Evolutionary conservation across 2,113 vertebrate species (phyloP), one percentile per base, ranked within the genome.

Genomic region (Tursiops truncatus): DNA sequence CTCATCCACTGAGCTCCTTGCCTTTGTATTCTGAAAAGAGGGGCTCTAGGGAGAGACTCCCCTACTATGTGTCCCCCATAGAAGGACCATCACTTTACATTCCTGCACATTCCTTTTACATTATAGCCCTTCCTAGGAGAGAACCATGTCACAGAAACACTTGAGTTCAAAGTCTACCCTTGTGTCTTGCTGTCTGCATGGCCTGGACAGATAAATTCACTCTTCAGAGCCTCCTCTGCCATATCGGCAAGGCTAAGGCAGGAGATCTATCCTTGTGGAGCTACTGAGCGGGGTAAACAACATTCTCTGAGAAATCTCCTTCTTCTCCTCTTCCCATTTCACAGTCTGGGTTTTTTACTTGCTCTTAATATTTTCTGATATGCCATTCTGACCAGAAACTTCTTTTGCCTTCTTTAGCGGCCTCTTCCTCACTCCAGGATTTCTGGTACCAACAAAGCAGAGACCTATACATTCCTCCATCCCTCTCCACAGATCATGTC

Each of bases 31-130:
- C 47, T 50, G 6, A 71, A 89, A 92, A 15, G 41, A 13, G 6
- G 21, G 50, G 3, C 10, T 7, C 33, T 8, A n/a, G 17, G 15
- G 38, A 62, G 2, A n/a, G 25, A 10, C 2, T 70, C 11, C 50
- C 31, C 1, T 71, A 8, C 33, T 2, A 1, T 2, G 9, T 6
- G 1, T 50, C 50, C 38, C 36, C 6, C 28, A 28, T 2, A 23
- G 20, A 73, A 83, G n/a, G 8, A 0, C 11, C 3, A 17, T 56
- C 23, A 5, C 26, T 85, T 36, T 56, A 12, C 9, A 31, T 23
- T 23, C 23, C 26, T 1, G 2, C 5, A 15, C 4, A 7, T 31
- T 50, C 12, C 12, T 60, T 62, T 58, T 6, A 56, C 10, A 15
- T 41, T 10, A 23, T n/a, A 68, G 50, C 8, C 14, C n/a, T 63